Evolutionary conservation across 1,140 invertebrate genomes (phyloP).

Genomic region (Drosophila seguyi): DNA sequence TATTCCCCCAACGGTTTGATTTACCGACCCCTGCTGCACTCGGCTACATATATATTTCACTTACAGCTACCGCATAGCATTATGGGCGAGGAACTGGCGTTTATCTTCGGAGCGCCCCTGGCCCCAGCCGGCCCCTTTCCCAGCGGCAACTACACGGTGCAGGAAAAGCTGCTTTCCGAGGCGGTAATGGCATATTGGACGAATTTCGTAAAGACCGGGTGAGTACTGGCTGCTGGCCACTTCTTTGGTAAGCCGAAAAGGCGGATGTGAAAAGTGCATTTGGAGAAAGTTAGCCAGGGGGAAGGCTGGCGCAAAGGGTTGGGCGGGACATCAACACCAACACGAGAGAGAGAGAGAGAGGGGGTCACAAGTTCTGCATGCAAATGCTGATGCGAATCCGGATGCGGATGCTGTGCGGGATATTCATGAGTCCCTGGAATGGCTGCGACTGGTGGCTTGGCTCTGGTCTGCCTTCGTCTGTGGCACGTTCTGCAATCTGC

Average conservation of each 20-base stretch:
- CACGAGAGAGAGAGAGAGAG: conserved; percentile 54
- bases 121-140: conserved; percentile 91
- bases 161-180: conserved; percentile 92
- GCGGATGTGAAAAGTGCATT: conserved; percentile 74
- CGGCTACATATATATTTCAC: conserved; percentile 30
- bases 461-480: conserved; percentile 25
- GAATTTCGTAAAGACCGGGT: conserved; percentile 95
- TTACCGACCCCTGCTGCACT: conserved; percentile 20
- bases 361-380: conserved; percentile 64
- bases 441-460: conserved; percentile 32
- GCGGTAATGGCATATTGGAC: conserved; percentile 94
- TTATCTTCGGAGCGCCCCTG: conserved; percentile 95
- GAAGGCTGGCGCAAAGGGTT: neutral
- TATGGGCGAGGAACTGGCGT: conserved; percentile 96
- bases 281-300: conserved; percentile 54
- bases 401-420: conserved; percentile 59
- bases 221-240: conserved; percentile 74
- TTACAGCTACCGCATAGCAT: conserved; percentile 87
- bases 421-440: conserved; percentile 52
- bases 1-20: conserved; percentile 25
- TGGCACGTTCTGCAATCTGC: conserved; percentile 79
- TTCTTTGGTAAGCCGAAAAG: conserved; percentile 24
- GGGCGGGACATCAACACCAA: conserved; percentile 48
- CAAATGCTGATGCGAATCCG: conserved; percentile 64
- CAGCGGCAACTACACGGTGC: conserved; percentile 88